A percentile compares a stretch with the other conserved stretches of the same genome.
These are phyloP conservation scores for Fissipunctia ypsillon DNA, from an alignment of 2,888 invertebrate genomes.

Conservation along the genomic window DNA sequence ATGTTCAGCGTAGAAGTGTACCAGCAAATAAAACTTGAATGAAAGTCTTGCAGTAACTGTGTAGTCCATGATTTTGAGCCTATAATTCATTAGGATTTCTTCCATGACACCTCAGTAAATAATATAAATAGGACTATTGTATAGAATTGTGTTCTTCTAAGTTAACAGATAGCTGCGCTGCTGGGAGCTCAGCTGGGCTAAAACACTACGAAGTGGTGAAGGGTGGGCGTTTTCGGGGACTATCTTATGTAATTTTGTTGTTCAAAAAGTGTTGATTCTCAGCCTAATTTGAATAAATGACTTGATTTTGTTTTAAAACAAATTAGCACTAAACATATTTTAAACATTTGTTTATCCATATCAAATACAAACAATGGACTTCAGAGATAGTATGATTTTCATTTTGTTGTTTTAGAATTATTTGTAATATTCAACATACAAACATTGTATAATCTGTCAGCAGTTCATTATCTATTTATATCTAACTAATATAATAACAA, in stretches of 20 bases:
- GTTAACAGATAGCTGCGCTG: neutral
- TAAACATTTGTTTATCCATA: constrained; percentile 4
- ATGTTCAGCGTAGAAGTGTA: neutral
- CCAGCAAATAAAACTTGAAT: neutral
- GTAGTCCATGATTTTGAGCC: neutral
- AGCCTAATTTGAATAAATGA: neutral
- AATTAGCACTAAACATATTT: neutral
- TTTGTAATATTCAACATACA: neutral
- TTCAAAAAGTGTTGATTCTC: neutral
- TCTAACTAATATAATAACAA: neutral
- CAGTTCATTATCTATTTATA: neutral
- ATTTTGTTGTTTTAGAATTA: neutral
- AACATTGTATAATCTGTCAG: neutral
- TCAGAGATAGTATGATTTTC: neutral
- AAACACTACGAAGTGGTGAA: no score
- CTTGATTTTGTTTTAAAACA: neutral
- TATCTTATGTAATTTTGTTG: neutral
- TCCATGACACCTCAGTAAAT: neutral
- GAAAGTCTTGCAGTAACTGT: neutral
- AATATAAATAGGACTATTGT: neutral
- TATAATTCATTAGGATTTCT: neutral
- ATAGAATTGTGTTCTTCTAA: neutral
- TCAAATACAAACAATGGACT: constrained; percentile 5
- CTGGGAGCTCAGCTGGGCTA: no score
- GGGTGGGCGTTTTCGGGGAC: neutral